A percentile compares a stretch with the other conserved stretches of the same genome.
phyloP scores from a whole-genome alignment of 2,797 vertebrate species.

The Propithecus perrieri region DNA sequence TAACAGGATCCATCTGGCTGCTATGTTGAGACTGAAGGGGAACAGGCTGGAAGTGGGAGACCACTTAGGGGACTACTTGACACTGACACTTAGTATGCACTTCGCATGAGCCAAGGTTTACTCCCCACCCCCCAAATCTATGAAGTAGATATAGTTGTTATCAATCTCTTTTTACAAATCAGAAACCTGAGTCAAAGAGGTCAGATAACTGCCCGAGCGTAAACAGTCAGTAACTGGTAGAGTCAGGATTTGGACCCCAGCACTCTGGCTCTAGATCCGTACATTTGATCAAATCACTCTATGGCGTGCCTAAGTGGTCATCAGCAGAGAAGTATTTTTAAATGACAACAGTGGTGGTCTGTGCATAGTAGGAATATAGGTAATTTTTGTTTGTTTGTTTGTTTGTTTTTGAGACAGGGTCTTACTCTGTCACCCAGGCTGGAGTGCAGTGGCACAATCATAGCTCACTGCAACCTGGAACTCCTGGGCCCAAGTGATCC shows the following conservation, averaged over 20 bases:
- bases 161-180: background rate
- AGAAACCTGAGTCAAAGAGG: background rate
- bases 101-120: background rate
- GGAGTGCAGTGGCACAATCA: too few species aligned
- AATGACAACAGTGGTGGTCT: background rate
- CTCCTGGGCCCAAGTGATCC: background rate
- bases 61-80: background rate
- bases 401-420: background rate
- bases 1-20: background rate
- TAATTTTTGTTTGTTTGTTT: background rate
- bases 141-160: background rate
- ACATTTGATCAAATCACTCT: background rate
- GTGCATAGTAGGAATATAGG: too few species aligned
- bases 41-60: background rate
- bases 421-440: background rate
- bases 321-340: background rate
- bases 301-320: background rate
- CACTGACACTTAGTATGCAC: background rate
- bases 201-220: background rate
- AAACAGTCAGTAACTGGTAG: background rate
- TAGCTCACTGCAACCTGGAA: background rate
- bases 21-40: background rate
- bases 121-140: background rate
- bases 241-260: background rate
- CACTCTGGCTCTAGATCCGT: background rate